These are phyloP conservation scores for Trochalopteron elliotii DNA, from an alignment of 2,113 vertebrate species.

Conservation along the genomic window DNA sequence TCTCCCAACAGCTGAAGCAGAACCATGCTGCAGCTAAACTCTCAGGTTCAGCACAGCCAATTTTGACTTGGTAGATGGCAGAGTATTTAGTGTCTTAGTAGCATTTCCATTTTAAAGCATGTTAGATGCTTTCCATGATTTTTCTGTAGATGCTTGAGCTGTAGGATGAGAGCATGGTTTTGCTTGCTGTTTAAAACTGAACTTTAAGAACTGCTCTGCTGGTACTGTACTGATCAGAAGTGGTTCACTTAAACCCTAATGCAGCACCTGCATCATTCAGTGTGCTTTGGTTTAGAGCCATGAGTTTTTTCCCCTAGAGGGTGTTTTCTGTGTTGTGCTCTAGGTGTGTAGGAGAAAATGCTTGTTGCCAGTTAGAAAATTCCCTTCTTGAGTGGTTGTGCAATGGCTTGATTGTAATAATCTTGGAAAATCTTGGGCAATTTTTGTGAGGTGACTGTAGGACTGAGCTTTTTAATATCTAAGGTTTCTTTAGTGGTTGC, in stretches of 20 bases:
- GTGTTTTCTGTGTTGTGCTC: not conserved
- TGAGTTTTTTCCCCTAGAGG: not conserved
- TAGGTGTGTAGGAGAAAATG: not conserved
- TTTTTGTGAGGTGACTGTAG: not conserved
- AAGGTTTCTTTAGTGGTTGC: not conserved
- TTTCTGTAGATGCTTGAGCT: not conserved
- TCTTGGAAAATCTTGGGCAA: not conserved
- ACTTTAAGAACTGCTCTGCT: not conserved
- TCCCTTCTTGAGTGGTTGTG: not conserved
- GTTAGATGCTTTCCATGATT: not conserved
- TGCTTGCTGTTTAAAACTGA: not conserved
- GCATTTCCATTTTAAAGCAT: not conserved
- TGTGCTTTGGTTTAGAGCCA: not conserved
- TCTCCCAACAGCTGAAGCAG: not conserved
- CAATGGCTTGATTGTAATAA: not conserved
- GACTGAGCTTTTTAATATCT: not conserved
- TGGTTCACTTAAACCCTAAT: not conserved
- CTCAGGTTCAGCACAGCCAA: not conserved
- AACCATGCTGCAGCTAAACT: not conserved
- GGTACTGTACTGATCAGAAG: not conserved
- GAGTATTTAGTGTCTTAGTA: not conserved
- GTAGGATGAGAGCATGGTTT: not conserved
- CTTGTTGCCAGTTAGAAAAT: not conserved
- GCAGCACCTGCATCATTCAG: not conserved
- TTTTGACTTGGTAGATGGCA: not conserved